These are phyloP conservation scores for Crax fasciolata DNA, from an alignment of 2,797 vertebrate genomes.

Conservation along the genomic window DNA sequence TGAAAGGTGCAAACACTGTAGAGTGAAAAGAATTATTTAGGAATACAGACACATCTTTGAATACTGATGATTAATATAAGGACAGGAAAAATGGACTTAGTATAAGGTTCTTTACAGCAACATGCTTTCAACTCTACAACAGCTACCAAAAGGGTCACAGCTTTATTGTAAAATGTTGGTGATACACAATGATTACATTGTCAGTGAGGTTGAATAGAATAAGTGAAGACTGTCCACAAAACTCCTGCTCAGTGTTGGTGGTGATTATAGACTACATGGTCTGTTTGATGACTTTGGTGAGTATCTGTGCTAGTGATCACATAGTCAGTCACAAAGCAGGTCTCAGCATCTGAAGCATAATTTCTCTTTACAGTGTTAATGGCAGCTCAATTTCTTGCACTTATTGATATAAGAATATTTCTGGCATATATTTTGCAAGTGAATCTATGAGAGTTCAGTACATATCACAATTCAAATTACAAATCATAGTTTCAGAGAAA, in stretches of 20 bases:
- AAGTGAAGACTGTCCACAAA: neutral
- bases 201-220: neutral
- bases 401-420: neutral
- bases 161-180: constrained; percentile 2
- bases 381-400: neutral
- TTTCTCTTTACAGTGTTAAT: neutral
- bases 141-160: neutral
- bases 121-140: neutral
- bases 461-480: neutral
- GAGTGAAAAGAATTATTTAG: constrained; percentile 48
- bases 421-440: neutral
- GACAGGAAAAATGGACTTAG: neutral
- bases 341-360: neutral
- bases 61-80: constrained; percentile 6
- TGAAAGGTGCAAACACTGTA: constrained; percentile 29
- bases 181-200: constrained; percentile 14
- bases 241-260: neutral
- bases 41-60: constrained; percentile 16
- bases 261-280: neutral
- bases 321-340: neutral
- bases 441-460: neutral
- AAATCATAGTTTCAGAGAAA: constrained; percentile 9
- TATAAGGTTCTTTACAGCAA: neutral
- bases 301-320: neutral
- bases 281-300: constrained; percentile 1